phyloP scores from a whole-genome alignment of 2,113 vertebrate species.

The Eupsittula cactorum region DNA sequence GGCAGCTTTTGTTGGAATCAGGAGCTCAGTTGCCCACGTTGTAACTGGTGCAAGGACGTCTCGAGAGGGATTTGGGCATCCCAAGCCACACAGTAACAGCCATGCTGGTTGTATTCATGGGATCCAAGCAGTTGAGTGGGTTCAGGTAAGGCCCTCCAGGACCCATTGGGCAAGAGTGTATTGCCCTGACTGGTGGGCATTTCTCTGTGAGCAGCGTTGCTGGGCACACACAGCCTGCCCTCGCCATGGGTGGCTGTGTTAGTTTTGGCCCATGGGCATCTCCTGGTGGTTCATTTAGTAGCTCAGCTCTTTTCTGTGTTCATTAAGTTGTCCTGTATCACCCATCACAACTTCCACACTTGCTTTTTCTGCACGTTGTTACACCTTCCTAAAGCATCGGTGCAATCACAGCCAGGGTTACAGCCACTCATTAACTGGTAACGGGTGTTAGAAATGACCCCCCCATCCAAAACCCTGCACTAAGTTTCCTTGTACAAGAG shows the following conservation, averaged over 20 bases:
- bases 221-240: not conserved
- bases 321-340: not conserved
- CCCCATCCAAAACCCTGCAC: not conserved
- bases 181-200: fast-evolving
- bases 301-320: not conserved
- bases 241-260: not conserved
- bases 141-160: not conserved
- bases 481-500: no score
- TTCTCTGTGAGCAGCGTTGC: not conserved
- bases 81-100: not conserved
- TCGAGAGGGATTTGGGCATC: not conserved
- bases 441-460: fast-evolving
- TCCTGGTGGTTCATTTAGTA: not conserved
- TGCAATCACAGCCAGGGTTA: not conserved
- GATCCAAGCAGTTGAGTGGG: not conserved
- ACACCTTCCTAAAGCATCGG: not conserved
- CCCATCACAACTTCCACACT: not conserved
- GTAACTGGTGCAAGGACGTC: fast-evolving
- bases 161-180: not conserved
- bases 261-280: not conserved
- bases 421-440: not conserved
- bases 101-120: not conserved
- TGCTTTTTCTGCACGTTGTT: not conserved
- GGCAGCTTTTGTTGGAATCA: not conserved
- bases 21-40: not conserved